A percentile compares a stretch with the other conserved stretches of the same genome.
Evolutionary conservation across 2,797 vertebrate genomes (phyloP).

Genomic region (Anniella stebbinsi): DNA sequence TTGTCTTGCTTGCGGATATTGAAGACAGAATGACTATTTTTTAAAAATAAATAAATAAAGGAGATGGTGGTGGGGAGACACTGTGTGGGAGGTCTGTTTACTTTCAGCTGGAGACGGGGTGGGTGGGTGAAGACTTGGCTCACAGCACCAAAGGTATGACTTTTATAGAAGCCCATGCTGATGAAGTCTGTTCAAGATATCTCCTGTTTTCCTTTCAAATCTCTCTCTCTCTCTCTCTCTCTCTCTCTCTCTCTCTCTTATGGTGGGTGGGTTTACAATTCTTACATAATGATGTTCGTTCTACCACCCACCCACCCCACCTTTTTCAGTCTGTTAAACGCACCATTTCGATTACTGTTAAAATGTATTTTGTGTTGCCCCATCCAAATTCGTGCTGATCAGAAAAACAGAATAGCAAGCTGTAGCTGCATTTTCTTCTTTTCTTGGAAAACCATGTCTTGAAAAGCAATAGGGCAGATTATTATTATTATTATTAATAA

Average conservation of each 20-base stretch:
- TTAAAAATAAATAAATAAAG: neutral
- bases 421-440: neutral
- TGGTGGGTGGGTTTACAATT: neutral
- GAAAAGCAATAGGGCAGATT: neutral
- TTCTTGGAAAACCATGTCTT: neutral
- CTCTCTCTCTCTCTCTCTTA: neutral
- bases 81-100: constrained; percentile 55
- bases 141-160: constrained; percentile 23
- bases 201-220: constrained; percentile 34
- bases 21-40: constrained; percentile 52
- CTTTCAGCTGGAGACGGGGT: constrained; percentile 25
- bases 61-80: neutral
- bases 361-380: constrained; percentile 15
- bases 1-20: constrained; percentile 54
- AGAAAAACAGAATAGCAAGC: constrained; percentile 25
- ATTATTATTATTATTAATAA: too few relatives aligned
- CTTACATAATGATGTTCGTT: constrained; percentile 19
- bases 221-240: too few relatives aligned
- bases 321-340: constrained; percentile 47
- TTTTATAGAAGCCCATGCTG: constrained; percentile 38
- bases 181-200: constrained; percentile 19
- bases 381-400: constrained; percentile 31
- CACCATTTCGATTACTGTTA: neutral
- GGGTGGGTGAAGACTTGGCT: constrained; percentile 46
- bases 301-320: neutral